Evolutionary conservation across 2,797 vertebrate genomes (phyloP).

Genomic region (Cynodonichthys magdalenae): DNA sequence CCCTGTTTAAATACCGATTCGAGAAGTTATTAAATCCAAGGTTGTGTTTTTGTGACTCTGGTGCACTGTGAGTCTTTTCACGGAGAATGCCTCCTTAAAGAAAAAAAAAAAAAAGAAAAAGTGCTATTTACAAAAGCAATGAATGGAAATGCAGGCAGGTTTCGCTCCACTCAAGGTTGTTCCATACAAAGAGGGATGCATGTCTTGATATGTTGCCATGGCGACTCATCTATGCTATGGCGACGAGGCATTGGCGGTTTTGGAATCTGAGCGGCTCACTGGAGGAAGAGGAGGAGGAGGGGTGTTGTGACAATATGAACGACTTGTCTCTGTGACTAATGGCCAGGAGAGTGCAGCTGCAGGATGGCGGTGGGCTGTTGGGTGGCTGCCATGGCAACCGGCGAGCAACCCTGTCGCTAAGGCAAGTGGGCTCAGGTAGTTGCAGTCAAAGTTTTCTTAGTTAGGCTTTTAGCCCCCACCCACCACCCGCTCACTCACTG

Average conservation of each 20-base stretch:
- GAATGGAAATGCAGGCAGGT: conserved; percentile 55
- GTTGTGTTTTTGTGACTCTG: conserved; percentile 10
- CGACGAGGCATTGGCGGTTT: conserved; percentile 51
- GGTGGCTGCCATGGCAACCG: conserved; percentile 72
- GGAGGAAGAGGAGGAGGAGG: conserved; percentile 43
- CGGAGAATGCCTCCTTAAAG: conserved; percentile 8
- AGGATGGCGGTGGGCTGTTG: conserved; percentile 47
- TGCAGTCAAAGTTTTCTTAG: conserved; percentile 24
- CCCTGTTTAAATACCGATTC: not conserved
- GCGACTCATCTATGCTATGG: conserved; percentile 56
- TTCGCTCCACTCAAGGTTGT: conserved; percentile 52
- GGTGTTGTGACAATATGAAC: conserved; percentile 46
- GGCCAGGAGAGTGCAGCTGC: conserved; percentile 60
- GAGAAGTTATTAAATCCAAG: conserved; percentile 14
- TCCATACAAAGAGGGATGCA: conserved; percentile 38
- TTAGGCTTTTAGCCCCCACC: conserved; percentile 25
- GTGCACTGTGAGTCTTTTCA: not conserved
- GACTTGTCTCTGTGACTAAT: conserved; percentile 74
- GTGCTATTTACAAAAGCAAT: conserved; percentile 27
- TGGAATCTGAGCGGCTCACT: conserved; percentile 58
- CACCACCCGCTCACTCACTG: conserved; percentile 11
- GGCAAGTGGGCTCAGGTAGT: conserved; percentile 59
- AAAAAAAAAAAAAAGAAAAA: not conserved
- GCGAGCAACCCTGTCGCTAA: conserved; percentile 43
- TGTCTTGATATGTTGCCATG: conserved; percentile 70